Conservation (phyloP, 2,797 vertebrate species). For the Pipistrellus pygmaeus region DNA sequence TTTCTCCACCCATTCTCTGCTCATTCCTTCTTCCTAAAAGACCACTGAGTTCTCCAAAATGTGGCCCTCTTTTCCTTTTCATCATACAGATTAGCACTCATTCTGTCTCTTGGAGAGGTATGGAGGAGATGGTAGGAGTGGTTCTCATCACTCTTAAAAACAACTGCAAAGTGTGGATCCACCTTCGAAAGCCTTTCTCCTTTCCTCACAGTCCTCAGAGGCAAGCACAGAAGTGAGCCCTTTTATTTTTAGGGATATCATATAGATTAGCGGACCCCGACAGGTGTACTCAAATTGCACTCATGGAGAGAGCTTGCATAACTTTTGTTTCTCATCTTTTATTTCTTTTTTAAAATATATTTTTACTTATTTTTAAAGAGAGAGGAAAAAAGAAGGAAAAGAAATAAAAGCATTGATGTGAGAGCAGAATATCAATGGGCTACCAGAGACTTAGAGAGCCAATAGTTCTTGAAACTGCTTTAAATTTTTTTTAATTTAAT, state of each 20-base stretch:
- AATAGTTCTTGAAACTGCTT: neutral
- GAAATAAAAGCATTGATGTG: too few species aligned
- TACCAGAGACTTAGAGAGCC: neutral
- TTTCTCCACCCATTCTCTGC: neutral
- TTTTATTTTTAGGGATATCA: neutral
- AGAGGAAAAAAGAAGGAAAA: too few species aligned
- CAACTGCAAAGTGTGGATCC: neutral
- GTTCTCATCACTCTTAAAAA: neutral
- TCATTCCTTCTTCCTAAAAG: neutral
- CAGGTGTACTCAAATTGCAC: neutral
- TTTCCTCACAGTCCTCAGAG: neutral
- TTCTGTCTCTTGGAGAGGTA: neutral
- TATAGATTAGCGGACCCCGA: neutral
- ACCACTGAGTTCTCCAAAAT: neutral
- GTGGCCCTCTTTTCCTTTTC: neutral
- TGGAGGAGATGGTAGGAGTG: neutral
- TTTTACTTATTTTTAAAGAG: too few species aligned
- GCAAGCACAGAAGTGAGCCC: neutral
- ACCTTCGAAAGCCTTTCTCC: neutral
- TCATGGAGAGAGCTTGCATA: neutral
- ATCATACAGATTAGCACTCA: neutral
- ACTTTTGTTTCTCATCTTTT: slow-evolving; percentile 28
- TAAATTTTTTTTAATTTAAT: neutral
- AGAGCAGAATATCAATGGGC: too few species aligned
- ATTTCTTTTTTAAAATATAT: neutral